phyloP scores from a whole-genome alignment of 1,140 invertebrate genomes.

The Pygmarrhopalites habei region DNA sequence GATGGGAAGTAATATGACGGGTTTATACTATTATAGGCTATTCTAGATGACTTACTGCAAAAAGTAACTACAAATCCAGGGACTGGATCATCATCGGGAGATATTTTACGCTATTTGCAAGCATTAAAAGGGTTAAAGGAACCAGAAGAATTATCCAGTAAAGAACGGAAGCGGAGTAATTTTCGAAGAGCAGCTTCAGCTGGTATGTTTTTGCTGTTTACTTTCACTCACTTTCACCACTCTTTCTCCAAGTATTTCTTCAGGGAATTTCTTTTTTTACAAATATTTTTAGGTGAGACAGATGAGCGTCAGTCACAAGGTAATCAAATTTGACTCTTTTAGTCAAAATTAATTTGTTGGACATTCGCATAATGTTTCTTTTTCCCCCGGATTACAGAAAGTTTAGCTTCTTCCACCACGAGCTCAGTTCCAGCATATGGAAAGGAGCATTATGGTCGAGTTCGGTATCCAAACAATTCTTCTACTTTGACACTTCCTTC shows the following conservation, averaged over 20 bases:
- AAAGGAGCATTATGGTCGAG: slow-evolving; percentile 17
- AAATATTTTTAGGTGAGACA: slow-evolving; percentile 7
- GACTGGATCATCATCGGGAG: slow-evolving; percentile 27
- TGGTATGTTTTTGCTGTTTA: slow-evolving; percentile 12
- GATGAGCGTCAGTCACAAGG: slow-evolving; percentile 24
- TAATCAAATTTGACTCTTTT: too few relatives aligned
- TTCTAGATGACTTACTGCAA: slow-evolving; percentile 58
- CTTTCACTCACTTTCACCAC: background rate
- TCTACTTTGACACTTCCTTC: slow-evolving; percentile 37
- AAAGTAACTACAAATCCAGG: slow-evolving; percentile 2
- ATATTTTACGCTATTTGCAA: slow-evolving; percentile 35
- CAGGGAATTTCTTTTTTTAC: background rate
- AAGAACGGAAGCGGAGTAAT: slow-evolving; percentile 25
- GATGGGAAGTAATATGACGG: too few relatives aligned
- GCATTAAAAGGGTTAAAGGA: slow-evolving; percentile 24
- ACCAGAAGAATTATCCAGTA: slow-evolving; percentile 25
- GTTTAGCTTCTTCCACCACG: slow-evolving; percentile 14
- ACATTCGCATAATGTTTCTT: too few relatives aligned
- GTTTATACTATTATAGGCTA: too few relatives aligned
- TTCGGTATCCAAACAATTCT: background rate
- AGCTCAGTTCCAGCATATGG: slow-evolving; percentile 20
- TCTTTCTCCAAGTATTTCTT: background rate
- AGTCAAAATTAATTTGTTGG: too few relatives aligned
- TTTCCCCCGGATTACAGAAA: too few relatives aligned
- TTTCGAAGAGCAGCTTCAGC: slow-evolving; percentile 32